Percentiles rank a stretch among this genome's conserved stretches.
Evolutionary conservation across 2,888 invertebrate genomes (phyloP).

Genomic region (Parnassius apollo): DNA sequence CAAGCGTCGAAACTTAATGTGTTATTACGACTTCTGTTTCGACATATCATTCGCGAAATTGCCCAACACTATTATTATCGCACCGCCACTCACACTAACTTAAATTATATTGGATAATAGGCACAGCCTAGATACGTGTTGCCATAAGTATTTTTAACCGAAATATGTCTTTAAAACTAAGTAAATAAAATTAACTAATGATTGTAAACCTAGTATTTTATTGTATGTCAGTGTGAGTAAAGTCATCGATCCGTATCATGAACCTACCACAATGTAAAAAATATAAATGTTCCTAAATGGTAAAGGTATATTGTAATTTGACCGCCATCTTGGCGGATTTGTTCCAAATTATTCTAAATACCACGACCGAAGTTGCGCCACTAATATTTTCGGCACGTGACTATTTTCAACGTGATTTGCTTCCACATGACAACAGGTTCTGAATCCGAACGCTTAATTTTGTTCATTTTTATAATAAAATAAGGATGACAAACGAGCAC

Average conservation of each 20-base stretch:
- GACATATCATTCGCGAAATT: conserved; percentile 59
- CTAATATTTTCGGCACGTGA: conserved; percentile 7
- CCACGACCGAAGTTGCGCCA: conserved; percentile 10
- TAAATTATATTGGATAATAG: conserved; percentile 58
- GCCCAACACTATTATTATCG: conserved; percentile 68
- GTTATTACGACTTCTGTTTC: conserved; percentile 47
- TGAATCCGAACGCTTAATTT: not conserved
- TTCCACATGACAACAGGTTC: conserved; percentile 8
- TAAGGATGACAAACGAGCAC: too few species aligned
- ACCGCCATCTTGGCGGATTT: conserved; percentile 38
- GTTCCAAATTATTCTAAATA: conserved; percentile 28
- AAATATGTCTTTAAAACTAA: not conserved
- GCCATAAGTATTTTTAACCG: conserved; percentile 16
- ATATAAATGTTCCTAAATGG: conserved; percentile 43
- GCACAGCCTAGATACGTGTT: conserved; percentile 40
- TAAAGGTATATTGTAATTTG: conserved; percentile 42
- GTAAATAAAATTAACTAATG: accelerated
- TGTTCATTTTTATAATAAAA: too few species aligned
- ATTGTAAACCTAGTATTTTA: conserved; percentile 31
- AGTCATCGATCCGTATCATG: conserved; percentile 71
- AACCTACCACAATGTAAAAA: conserved; percentile 76
- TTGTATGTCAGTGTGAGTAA: conserved; percentile 40
- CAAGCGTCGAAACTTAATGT: conserved; percentile 36
- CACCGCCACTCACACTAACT: conserved; percentile 56
- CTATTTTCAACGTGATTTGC: conserved; percentile 13